phyloP scores from a whole-genome alignment of 2,888 invertebrate genomes.

The Temnothorax unifasciatus region DNA sequence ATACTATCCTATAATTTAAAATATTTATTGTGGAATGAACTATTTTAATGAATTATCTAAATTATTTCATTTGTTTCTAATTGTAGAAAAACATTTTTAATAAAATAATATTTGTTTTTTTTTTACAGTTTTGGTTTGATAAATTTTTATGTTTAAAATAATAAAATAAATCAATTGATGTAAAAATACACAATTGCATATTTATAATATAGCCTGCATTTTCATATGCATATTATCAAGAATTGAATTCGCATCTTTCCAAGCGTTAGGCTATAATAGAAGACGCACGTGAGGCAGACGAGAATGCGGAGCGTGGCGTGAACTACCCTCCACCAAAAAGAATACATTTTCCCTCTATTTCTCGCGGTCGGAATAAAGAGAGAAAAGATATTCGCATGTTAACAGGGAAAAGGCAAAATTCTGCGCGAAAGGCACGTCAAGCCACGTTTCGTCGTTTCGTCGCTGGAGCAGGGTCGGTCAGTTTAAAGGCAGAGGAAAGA shows the following conservation, averaged over 20 bases:
- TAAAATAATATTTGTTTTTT: background rate
- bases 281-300: background rate
- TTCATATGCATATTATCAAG: background rate
- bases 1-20: no score
- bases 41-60: no score
- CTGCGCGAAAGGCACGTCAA: conserved; percentile 74
- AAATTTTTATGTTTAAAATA: background rate
- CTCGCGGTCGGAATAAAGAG: conserved; percentile 54
- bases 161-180: background rate
- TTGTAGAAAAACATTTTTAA: no score
- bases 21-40: no score
- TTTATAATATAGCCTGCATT: background rate
- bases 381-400: conserved; percentile 59
- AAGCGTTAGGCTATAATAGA: background rate
- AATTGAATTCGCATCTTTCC: background rate
- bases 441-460: conserved; percentile 56
- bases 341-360: conserved; percentile 41
- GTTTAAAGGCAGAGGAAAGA: conserved; percentile 76
- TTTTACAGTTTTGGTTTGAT: background rate
- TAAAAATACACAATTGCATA: background rate
- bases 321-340: conserved; percentile 3
- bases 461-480: conserved; percentile 76
- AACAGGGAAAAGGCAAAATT: conserved; percentile 71
- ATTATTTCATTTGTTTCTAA: no score
- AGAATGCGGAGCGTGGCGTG: conserved; percentile 1